Evolutionary conservation across 2,113 vertebrate genomes (phyloP).

Genomic region (Anser cygnoides): DNA sequence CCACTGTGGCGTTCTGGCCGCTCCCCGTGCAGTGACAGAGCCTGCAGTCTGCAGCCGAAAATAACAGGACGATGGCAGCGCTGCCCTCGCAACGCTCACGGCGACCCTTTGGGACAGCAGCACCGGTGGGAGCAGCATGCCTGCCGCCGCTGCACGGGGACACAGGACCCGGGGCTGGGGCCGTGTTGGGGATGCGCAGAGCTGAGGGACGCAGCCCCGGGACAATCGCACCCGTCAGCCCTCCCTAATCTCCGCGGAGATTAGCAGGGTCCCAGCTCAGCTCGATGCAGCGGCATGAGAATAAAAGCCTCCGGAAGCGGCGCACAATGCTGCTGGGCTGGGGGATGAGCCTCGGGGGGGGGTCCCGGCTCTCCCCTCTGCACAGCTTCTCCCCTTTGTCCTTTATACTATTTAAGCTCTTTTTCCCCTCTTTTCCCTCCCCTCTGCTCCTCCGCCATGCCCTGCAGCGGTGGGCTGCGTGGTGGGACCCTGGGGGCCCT

Average conservation of each 20-base stretch:
- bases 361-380: background rate
- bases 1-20: background rate
- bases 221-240: constrained; percentile 29
- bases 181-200: background rate
- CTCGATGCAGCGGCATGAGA: background rate
- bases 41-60: background rate
- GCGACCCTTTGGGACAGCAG: background rate
- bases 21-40: background rate
- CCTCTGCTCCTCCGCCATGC: too few relatives aligned
- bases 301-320: background rate
- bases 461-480: constrained; percentile 82
- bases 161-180: fast-evolving
- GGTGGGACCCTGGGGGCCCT: constrained; percentile 84
- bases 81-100: background rate
- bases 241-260: constrained; percentile 53
- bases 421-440: background rate
- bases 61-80: fast-evolving
- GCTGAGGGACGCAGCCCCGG: too few relatives aligned
- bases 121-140: background rate
- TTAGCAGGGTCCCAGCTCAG: constrained; percentile 58
- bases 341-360: background rate
- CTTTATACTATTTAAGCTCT: background rate
- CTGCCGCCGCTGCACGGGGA: background rate
- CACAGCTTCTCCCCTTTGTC: too few relatives aligned
- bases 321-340: background rate